phyloP scores from a whole-genome alignment of 2,888 invertebrate genomes.

The Zeuzera pyrina region DNA sequence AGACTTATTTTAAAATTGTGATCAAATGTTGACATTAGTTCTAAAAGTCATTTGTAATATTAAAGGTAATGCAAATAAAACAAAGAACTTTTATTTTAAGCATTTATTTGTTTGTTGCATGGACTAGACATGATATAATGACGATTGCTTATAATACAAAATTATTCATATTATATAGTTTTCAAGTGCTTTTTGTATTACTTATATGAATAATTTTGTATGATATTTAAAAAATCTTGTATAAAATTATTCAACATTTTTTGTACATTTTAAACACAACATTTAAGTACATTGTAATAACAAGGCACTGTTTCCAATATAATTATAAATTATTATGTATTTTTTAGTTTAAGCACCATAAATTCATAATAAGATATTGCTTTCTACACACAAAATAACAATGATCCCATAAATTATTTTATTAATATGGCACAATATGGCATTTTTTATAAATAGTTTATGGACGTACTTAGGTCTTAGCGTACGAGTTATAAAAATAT shows the following conservation, averaged over 20 bases:
- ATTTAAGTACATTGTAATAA: constrained; percentile 37
- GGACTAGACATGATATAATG: constrained; percentile 58
- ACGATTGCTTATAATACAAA: constrained; percentile 28
- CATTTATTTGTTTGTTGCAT: constrained; percentile 57
- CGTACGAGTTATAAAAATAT: constrained; percentile 39
- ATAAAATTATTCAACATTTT: constrained; percentile 46
- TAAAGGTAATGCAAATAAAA: too few relatives aligned
- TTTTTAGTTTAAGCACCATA: constrained; percentile 1
- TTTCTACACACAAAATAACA: too few relatives aligned
- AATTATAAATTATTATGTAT: constrained; percentile 2
- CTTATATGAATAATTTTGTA: too few relatives aligned
- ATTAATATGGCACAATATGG: too few relatives aligned
- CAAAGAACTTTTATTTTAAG: too few relatives aligned
- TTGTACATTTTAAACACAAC: constrained; percentile 39
- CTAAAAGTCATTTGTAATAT: too few relatives aligned
- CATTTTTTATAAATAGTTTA: too few relatives aligned
- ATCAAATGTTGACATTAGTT: too few relatives aligned
- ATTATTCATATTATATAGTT: constrained; percentile 28
- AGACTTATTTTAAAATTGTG: too few relatives aligned
- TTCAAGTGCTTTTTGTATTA: too few relatives aligned
- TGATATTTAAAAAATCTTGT: constrained; percentile 32
- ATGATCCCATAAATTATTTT: too few relatives aligned
- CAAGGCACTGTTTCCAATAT: constrained; percentile 34
- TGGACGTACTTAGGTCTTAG: constrained; percentile 28
- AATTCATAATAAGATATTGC: constrained; percentile 1